phyloP scores from a whole-genome alignment of 2,113 vertebrate genomes.

The Nothocercus nigrocapillus region DNA sequence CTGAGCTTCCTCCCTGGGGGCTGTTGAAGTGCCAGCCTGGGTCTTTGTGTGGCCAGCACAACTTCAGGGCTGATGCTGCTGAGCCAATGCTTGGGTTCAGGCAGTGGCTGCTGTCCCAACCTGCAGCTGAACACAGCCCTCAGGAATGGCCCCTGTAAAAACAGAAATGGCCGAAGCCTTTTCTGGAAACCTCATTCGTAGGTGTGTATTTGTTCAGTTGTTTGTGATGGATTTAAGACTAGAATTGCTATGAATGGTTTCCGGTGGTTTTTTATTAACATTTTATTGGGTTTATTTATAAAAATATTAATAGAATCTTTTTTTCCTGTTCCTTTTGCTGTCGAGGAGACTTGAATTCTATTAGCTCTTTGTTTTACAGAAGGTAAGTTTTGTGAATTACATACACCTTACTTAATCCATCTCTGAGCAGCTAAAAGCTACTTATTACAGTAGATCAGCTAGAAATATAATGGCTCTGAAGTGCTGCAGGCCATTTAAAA shows the following conservation, averaged over 20 bases:
- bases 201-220: background rate
- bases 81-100: accelerated
- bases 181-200: background rate
- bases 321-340: conserved; percentile 78
- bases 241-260: background rate
- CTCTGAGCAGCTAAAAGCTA: background rate
- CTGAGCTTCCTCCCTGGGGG: background rate
- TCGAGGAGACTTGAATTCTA: conserved; percentile 84
- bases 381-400: conserved; percentile 82
- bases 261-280: background rate
- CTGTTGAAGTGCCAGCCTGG: background rate
- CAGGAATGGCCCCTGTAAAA: background rate
- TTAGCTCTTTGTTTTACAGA: conserved; percentile 86
- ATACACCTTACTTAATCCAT: background rate
- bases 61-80: background rate
- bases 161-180: background rate
- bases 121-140: background rate
- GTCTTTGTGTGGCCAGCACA: background rate
- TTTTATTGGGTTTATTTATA: background rate
- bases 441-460: background rate
- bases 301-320: conserved; percentile 75
- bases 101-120: background rate
- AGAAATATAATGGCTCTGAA: background rate
- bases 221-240: background rate
- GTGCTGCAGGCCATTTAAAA: background rate